phyloP scores from a whole-genome alignment of 1,140 invertebrate genomes.

The Solen grandis region DNA sequence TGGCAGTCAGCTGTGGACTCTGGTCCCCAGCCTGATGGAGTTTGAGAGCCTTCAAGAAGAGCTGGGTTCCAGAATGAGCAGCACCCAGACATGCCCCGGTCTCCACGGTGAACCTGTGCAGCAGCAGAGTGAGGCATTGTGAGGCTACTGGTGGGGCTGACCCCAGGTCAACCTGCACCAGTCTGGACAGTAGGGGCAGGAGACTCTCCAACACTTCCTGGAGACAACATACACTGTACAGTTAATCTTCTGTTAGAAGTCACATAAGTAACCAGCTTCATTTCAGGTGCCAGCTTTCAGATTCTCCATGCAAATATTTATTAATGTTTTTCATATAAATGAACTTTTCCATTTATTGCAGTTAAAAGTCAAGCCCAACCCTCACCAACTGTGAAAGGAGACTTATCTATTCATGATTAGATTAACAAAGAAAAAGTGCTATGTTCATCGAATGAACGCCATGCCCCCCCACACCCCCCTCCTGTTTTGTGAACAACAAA shows the following conservation, averaged over 20 bases:
- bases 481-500: too few species aligned
- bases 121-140: conserved; percentile 47
- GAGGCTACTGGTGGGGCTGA: background rate
- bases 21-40: background rate
- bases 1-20: conserved; percentile 45
- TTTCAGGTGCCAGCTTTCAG: background rate
- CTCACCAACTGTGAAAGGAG: background rate
- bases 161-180: conserved; percentile 1
- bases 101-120: conserved; percentile 49
- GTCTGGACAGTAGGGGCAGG: conserved; percentile 38
- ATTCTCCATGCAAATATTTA: background rate
- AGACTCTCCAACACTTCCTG: conserved; percentile 52
- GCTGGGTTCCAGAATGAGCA: conserved; percentile 11
- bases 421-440: too few species aligned
- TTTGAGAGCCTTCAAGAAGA: conserved; percentile 45
- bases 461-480: too few species aligned
- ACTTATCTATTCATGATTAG: background rate
- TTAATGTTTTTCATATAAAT: background rate
- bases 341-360: background rate
- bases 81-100: conserved; percentile 28
- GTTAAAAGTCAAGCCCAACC: background rate
- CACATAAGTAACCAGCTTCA: background rate
- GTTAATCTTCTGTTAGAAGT: background rate
- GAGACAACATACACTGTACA: conserved; percentile 5
- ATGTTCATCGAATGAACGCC: too few species aligned